Conservation (phyloP, 2,113 vertebrate species). For the Crotalus viridis region DNA sequence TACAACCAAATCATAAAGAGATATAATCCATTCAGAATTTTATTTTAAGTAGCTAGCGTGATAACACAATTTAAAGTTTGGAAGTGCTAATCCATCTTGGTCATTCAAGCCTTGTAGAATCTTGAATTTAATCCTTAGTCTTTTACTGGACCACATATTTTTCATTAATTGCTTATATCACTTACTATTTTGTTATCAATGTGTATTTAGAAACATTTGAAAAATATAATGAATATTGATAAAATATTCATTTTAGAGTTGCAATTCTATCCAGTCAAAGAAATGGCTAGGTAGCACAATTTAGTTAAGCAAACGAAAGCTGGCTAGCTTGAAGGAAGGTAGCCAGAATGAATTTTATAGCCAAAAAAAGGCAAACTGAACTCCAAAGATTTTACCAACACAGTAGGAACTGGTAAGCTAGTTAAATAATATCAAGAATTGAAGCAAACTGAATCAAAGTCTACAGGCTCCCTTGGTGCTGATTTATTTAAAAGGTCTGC, state of each 20-base stretch:
- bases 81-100: neutral
- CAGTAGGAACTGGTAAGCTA: neutral
- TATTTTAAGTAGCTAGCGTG: neutral
- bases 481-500: neutral
- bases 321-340: neutral
- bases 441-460: neutral
- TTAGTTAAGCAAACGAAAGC: neutral
- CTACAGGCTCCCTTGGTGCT: neutral
- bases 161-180: neutral
- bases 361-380: neutral
- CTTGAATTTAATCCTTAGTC: neutral
- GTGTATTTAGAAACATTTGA: neutral
- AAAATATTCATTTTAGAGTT: neutral
- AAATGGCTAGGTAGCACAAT: neutral
- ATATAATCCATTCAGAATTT: neutral
- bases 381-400: neutral
- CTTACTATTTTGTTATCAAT: neutral
- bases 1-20: neutral
- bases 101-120: neutral
- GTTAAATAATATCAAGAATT: neutral
- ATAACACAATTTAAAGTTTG: neutral
- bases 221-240: neutral
- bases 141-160: neutral
- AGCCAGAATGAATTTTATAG: neutral
- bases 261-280: neutral